Conservation (phyloP, 1,140 invertebrate genomes). For the Diabrotica virgifera region DNA sequence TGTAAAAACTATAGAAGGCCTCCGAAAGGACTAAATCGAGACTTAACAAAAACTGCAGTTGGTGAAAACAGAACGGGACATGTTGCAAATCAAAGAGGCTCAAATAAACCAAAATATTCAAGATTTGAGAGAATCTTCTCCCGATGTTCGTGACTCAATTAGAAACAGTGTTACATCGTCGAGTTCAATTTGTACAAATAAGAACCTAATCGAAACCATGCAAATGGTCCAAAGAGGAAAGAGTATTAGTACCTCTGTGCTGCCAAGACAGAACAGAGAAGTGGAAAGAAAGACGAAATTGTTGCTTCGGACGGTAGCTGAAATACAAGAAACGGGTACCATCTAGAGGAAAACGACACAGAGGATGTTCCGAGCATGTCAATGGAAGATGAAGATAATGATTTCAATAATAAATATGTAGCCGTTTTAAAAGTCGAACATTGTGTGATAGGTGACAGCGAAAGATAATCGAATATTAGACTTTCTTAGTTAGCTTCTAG, state of each 20-base stretch:
- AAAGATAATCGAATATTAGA: constrained; percentile 46
- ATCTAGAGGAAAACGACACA: constrained; percentile 32
- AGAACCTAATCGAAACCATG: constrained; percentile 4
- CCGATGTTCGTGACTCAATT: constrained; percentile 7
- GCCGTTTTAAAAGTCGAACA: constrained; percentile 60
- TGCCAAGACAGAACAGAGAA: not conserved
- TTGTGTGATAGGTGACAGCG: constrained; percentile 31
- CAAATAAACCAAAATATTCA: constrained; percentile 5
- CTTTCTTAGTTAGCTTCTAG: constrained; percentile 73
- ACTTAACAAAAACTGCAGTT: constrained; percentile 33
- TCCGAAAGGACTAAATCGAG: constrained; percentile 29
- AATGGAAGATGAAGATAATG: constrained; percentile 79
- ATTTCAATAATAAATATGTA: constrained; percentile 75
- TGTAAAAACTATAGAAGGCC: constrained; percentile 27
- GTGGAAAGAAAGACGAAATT: constrained; percentile 17
- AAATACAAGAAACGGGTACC: constrained; percentile 28
- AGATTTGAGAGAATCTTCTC: constrained; percentile 20
- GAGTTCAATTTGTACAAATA: not conserved
- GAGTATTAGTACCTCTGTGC: constrained; percentile 7
- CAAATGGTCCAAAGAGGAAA: constrained; percentile 16
- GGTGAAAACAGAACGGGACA: constrained; percentile 28
- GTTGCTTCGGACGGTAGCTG: constrained; percentile 18
- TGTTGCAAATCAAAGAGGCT: constrained; percentile 22
- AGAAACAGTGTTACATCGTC: constrained; percentile 1
- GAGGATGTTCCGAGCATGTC: constrained; percentile 54